These are phyloP conservation scores for Neodiprion virginianus DNA, from an alignment of 1,140 invertebrate species.

Conservation along the genomic window DNA sequence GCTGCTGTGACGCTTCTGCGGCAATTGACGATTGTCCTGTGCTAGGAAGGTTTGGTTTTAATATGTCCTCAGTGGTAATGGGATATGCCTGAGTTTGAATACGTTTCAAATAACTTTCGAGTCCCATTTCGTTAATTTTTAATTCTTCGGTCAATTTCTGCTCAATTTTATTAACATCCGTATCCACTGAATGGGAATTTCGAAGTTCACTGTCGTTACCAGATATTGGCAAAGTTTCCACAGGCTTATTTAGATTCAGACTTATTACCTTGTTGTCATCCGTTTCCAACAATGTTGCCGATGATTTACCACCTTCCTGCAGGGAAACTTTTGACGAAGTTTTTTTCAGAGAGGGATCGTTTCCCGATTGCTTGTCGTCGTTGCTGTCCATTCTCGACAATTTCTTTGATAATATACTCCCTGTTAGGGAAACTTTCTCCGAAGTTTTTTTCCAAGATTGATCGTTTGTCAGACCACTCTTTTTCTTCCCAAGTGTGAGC, in stretches of 20 bases:
- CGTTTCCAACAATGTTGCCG: neutral
- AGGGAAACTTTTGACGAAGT: slow-evolving; percentile 3
- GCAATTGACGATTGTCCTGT: no score
- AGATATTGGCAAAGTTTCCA: neutral
- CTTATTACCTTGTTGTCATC: neutral
- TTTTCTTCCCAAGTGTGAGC: neutral
- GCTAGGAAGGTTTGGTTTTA: no score
- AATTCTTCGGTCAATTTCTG: no score
- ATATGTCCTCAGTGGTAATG: no score
- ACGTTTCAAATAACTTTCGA: no score
- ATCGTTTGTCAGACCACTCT: neutral
- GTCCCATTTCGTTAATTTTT: no score
- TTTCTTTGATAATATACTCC: neutral
- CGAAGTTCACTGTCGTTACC: neutral
- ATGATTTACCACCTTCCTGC: neutral
- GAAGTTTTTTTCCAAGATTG: neutral
- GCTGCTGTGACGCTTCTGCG: no score
- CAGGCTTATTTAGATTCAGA: neutral
- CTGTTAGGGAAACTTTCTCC: neutral
- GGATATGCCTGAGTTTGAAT: no score
- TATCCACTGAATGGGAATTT: no score
- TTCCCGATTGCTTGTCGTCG: neutral
- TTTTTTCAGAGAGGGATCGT: slow-evolving; percentile 1
- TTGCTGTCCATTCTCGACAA: neutral
- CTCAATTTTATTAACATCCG: no score